These are phyloP conservation scores for Lamprotornis superbus DNA, from an alignment of 2,113 vertebrate species.

Conservation along the genomic window DNA sequence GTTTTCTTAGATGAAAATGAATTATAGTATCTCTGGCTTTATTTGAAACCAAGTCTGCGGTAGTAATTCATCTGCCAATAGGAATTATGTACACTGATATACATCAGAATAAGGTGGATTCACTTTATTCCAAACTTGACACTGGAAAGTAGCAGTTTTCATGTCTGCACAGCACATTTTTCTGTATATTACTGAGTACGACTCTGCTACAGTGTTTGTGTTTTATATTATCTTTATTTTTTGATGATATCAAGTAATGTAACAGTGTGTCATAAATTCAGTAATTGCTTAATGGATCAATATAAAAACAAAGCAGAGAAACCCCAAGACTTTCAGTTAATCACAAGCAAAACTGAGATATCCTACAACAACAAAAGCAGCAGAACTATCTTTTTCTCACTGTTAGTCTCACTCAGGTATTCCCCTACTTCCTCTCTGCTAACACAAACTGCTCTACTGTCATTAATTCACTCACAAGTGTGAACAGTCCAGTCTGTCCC, in stretches of 20 bases:
- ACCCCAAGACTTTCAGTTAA: neutral
- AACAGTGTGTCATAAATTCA: neutral
- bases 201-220: neutral
- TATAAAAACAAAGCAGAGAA: neutral
- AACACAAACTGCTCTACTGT: neutral
- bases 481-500: neutral
- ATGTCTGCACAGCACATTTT: neutral
- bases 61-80: neutral
- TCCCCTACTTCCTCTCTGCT: neutral
- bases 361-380: neutral
- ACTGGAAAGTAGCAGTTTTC: neutral
- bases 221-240: neutral
- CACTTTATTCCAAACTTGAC: neutral
- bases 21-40: neutral
- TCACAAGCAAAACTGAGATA: neutral
- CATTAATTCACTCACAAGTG: neutral
- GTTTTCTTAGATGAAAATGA: neutral
- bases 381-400: neutral
- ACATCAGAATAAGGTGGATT: neutral
- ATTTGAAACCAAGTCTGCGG: neutral
- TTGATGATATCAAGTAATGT: neutral
- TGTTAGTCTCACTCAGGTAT: neutral
- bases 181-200: accelerated
- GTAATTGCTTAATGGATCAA: neutral
- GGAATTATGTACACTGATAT: neutral